Base-by-base conservation (phyloP, 2,113 vertebrate species). In the Ochotona curzoniae region DNA sequence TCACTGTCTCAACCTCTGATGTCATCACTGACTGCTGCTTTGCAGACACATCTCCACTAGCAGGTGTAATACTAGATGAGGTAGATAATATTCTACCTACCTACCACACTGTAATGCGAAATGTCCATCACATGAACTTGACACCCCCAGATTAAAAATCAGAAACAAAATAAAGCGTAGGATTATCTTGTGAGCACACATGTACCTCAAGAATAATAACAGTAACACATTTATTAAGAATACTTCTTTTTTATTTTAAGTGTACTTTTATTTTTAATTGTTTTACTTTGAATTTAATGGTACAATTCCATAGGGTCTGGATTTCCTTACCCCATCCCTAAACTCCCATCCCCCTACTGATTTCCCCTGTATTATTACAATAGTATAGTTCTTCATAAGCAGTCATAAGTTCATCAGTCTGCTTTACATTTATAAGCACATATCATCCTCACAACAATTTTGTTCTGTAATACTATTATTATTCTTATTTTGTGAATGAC, bases 371-470 rank as follows among this genome's bases (percentile, higher is more conserved):
- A 44, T 44, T 44, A 44, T 44, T 44, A 44, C 38, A 44, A 44
- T 44, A 44, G 38, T 44, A 44, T 44, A 44, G 38, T 44, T 44
- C 38, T 44, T 44, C 38, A 44, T 44, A 44, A 44, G 38, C 38
- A 44, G 38, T 44, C 38, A 44, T 44, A 44, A 44, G 38, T 44
- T 44, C 38, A 44, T 44, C 38, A 44, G 38, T 44, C 38, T 44
- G 38, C 38, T 91, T 95, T 57, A 57, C 4, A 63, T 25, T 3
- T 32, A 10, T 12, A 0, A 73, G 20, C 21, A 85, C 15, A 78
- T 91, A 82, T 89, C n/a, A 87, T 63, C 21, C n/a, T 86, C 17
- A 75, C 28, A 28, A 61, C 21, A 92, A 12, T 26, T 83, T 75
- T 44, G 26, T 47, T 57, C 32, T 8, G 14, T 61, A 38, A 26